These are phyloP conservation scores for Myiothlypis coronata DNA, from an alignment of 2,797 vertebrate genomes.

Conservation along the genomic window DNA sequence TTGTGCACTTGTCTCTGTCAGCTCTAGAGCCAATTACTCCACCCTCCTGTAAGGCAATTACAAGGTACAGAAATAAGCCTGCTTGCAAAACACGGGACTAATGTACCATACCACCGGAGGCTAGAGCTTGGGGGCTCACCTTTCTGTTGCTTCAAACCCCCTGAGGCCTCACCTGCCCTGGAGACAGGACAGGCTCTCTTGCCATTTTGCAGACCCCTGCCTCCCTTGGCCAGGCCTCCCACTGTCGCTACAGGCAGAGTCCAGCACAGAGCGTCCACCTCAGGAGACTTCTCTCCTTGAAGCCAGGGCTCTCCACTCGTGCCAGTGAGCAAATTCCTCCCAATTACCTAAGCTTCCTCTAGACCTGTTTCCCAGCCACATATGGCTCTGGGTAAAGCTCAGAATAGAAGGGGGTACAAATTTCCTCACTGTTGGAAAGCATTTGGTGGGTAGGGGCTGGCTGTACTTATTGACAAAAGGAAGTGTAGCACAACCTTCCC, in stretches of 20 bases:
- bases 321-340: neutral
- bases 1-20: conserved; percentile 47
- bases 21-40: conserved; percentile 51
- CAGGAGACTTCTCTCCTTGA: neutral
- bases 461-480: neutral
- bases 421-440: neutral
- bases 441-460: neutral
- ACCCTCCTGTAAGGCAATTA: conserved; percentile 60
- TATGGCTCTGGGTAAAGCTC: neutral
- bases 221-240: neutral
- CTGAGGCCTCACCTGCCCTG: neutral
- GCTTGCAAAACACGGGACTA: neutral
- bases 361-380: neutral
- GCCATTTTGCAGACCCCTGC: neutral
- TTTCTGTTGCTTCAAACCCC: neutral
- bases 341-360: neutral
- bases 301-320: neutral
- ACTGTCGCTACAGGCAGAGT: neutral
- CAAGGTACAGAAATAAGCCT: conserved; percentile 58
- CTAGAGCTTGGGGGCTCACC: neutral
- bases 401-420: neutral
- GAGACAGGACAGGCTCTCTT: neutral
- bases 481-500: neutral
- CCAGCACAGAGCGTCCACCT: neutral
- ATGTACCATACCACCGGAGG: rapidly evolving